These are phyloP conservation scores for Nymphicus hollandicus DNA, from an alignment of 2,113 vertebrate genomes.

Conservation along the genomic window DNA sequence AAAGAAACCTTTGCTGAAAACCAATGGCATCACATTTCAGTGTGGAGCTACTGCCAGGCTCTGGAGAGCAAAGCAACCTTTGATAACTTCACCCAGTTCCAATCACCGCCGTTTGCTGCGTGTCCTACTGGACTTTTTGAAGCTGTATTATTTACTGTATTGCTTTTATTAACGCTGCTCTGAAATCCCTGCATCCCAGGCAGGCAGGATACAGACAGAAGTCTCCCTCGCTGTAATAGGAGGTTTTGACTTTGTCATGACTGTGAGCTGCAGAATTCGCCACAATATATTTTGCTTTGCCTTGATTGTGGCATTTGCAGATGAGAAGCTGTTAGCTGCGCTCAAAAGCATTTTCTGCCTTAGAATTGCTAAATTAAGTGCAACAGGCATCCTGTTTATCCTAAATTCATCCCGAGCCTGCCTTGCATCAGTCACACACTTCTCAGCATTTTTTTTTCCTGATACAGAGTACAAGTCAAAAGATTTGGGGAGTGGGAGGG, in stretches of 20 bases:
- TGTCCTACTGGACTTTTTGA: slow-evolving; percentile 17
- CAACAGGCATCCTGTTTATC: slow-evolving; percentile 7
- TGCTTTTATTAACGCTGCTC: not conserved
- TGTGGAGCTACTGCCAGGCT: slow-evolving; percentile 81
- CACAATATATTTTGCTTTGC: slow-evolving; percentile 34
- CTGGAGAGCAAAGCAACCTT: slow-evolving; percentile 77
- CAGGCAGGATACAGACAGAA: not conserved
- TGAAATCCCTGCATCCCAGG: not conserved
- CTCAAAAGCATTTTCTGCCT: not conserved
- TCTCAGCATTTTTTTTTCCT: not conserved
- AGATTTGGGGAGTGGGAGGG: not conserved
- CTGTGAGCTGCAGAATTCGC: slow-evolving; percentile 35
- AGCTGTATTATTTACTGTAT: not conserved
- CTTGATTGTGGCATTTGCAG: slow-evolving; percentile 30
- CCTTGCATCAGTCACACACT: not conserved
- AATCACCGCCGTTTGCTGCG: slow-evolving; percentile 22
- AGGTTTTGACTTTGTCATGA: slow-evolving; percentile 38
- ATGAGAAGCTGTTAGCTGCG: not conserved
- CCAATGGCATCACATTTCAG: slow-evolving; percentile 90
- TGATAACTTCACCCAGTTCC: slow-evolving; percentile 75
- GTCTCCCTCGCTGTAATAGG: not conserved
- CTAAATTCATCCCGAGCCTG: slow-evolving; percentile 15
- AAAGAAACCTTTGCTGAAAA: slow-evolving; percentile 84
- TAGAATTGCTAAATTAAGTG: not conserved
- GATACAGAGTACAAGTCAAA: not conserved